These are phyloP conservation scores for Chrysolina oricalcia DNA, from an alignment of 2,888 invertebrate genomes.

Conservation along the genomic window DNA sequence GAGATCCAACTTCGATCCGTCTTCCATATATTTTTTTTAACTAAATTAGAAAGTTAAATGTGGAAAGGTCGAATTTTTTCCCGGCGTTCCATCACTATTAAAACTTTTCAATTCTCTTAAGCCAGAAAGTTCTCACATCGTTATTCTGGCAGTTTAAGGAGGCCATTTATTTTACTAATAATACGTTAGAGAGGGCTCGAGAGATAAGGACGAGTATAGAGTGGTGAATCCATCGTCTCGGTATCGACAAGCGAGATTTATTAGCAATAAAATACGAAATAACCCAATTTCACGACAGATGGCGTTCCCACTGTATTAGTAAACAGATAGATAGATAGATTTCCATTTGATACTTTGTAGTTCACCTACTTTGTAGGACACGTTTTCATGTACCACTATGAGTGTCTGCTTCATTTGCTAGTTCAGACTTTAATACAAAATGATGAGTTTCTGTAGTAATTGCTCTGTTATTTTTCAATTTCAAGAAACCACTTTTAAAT, in stretches of 20 bases:
- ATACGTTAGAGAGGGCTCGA: background rate
- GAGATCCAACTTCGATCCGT: background rate
- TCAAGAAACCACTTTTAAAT: no score
- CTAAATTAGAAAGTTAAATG: background rate
- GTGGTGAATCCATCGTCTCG: constrained; percentile 10
- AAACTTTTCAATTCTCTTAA: constrained; percentile 8
- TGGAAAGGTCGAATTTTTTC: background rate
- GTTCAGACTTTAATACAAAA: no score
- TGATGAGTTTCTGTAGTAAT: no score
- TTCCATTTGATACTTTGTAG: no score
- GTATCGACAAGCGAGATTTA: constrained; percentile 1
- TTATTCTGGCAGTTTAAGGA: constrained; percentile 3
- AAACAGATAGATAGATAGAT: no score
- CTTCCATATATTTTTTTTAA: background rate
- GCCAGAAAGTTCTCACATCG: constrained; percentile 15
- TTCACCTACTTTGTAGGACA: no score
- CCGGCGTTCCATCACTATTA: constrained; percentile 9
- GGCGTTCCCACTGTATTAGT: no score
- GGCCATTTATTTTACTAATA: constrained; percentile 11
- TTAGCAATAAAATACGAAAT: constrained; percentile 4
- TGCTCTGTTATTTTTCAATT: no score
- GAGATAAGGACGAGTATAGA: constrained; percentile 7
- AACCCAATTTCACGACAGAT: background rate
- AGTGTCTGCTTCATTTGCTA: no score
- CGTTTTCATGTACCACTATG: no score